These are phyloP conservation scores for Cyphomyrus discorhynchus DNA, from an alignment of 2,113 vertebrate species.

Conservation along the genomic window DNA sequence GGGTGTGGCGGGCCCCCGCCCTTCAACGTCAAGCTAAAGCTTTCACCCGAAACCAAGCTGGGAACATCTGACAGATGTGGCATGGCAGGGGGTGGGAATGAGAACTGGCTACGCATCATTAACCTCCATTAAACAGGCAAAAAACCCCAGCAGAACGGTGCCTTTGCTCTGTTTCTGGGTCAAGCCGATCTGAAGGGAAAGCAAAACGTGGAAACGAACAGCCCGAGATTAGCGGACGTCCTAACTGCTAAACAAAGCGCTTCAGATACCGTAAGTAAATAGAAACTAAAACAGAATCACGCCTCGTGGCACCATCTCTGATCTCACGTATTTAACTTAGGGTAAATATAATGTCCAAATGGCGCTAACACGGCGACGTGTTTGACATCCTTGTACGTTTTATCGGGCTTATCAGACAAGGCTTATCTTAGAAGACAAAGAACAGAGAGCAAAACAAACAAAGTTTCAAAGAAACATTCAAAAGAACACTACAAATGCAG, in stretches of 20 bases:
- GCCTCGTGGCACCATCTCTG: background rate
- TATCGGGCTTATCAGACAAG: background rate
- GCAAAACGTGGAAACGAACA: background rate
- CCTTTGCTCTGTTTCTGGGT: background rate
- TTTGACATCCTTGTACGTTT: background rate
- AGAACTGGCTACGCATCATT: background rate
- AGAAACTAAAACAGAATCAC: background rate
- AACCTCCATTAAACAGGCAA: background rate
- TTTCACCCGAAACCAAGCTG: background rate
- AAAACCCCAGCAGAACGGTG: background rate
- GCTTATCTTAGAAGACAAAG: background rate
- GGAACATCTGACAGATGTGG: background rate
- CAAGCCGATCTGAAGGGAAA: slow-evolving; percentile 16
- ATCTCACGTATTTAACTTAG: background rate
- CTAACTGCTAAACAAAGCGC: background rate
- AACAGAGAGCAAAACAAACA: background rate
- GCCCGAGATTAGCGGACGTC: background rate
- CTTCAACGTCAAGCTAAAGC: background rate
- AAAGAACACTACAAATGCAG: background rate
- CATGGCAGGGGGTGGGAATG: background rate
- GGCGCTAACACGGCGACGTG: background rate
- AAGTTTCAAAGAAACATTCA: background rate
- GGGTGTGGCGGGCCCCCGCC: background rate
- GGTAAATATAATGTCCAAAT: background rate
- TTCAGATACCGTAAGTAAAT: background rate